Evolutionary conservation across 2,797 vertebrate genomes (phyloP), one percentile per base, ranked within the genome.

Genomic region (Chiroxiphia lanceolata): DNA sequence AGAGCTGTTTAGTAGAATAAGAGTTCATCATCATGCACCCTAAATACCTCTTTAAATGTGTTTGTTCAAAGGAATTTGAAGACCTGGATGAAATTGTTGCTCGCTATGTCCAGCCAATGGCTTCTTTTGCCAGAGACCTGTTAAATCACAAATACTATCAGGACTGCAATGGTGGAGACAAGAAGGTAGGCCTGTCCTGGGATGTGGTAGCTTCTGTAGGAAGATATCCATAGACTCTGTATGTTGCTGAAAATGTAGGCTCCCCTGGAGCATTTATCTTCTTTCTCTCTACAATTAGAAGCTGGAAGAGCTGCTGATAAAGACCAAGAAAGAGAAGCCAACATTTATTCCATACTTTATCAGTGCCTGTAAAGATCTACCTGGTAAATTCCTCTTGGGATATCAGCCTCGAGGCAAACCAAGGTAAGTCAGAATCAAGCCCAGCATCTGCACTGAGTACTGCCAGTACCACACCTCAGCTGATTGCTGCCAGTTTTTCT

Each of bases 361-460:
- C 93, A 99, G 99, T 47, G 99, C 99, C 60, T 99, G 99, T 97
- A 99, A 98, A 98, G 99, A 99, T 40, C 98, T 99, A 48, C 99
- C 99, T 17, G 99, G 99, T 90, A 99, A 99, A 97, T 99, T 99
- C 97, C 98, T 99, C n/a, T 97, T 99, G 93, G 99, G 99, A 63
- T 99, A 99, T 96, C 99, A 99, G 95, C 99, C 99, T 91, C 98
- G 99, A n/a, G 99, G 98, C 85, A 99, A 99, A 98, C 99, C 99
- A 90, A 98, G 99, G 99, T 99, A 95, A 98, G 98, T 53, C 84
- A 77, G 75, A 83, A 47, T 68, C 81, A 87, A 83, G 60, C 50
- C 70, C 40, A 51, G 56, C 83, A 60, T 42, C 71, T 87, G 56
- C 50, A 38, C 29, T 33, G 45, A 33, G 57, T 57, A 17, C 63